Evolutionary conservation across 2,113 vertebrate species (phyloP).

Genomic region (Pholis gunnellus): DNA sequence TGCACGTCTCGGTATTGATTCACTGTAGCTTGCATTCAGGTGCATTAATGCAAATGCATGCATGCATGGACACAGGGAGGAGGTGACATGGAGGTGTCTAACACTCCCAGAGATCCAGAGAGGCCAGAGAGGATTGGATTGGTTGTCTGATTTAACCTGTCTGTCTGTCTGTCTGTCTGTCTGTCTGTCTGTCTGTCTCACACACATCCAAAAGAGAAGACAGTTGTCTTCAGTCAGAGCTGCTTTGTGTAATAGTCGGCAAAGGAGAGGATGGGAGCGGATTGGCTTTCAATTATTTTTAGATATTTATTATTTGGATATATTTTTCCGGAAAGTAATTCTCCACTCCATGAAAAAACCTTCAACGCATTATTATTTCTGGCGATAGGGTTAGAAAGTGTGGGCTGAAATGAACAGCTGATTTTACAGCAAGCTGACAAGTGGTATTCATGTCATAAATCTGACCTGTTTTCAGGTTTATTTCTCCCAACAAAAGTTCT

Average conservation of each 20-base stretch:
- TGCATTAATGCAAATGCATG: constrained; percentile 72
- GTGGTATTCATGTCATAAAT: background rate
- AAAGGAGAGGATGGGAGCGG: background rate
- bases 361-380: background rate
- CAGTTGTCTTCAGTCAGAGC: background rate
- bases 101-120: constrained; percentile 33
- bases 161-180: background rate
- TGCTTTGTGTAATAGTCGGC: background rate
- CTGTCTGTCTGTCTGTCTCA: background rate
- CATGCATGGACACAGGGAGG: constrained; percentile 16
- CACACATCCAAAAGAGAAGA: background rate
- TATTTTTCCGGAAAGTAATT: background rate
- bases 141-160: constrained; percentile 40
- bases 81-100: constrained; percentile 47
- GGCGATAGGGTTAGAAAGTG: background rate
- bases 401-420: background rate
- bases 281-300: background rate
- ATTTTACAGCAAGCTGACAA: background rate
- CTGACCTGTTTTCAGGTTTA: background rate
- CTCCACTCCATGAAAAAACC: background rate
- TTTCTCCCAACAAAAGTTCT: too few species aligned
- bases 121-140: constrained; percentile 1
- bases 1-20: constrained; percentile 56
- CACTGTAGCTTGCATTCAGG: constrained; percentile 19
- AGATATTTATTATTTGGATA: background rate